phyloP scores from a whole-genome alignment of 2,888 invertebrate species.

The Ichneumoninae sp. region DNA sequence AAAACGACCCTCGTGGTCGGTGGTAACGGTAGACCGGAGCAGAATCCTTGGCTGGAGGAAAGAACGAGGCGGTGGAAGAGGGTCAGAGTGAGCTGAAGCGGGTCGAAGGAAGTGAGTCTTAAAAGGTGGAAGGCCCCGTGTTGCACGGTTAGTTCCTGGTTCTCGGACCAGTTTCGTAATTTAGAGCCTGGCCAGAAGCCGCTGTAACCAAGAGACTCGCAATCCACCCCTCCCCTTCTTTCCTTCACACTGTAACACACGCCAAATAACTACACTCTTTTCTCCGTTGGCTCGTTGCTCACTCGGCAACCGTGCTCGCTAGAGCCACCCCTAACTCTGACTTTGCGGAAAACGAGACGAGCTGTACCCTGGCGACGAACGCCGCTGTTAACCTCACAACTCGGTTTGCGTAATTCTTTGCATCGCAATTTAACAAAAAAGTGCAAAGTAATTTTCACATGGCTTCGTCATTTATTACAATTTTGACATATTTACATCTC shows the following conservation, averaged over 20 bases:
- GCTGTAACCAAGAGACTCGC: slow-evolving; percentile 42
- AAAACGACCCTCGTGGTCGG: slow-evolving; percentile 53
- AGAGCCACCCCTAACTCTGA: slow-evolving; percentile 10
- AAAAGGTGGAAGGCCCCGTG: slow-evolving; percentile 57
- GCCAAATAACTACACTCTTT: slow-evolving; percentile 28
- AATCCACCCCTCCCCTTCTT: slow-evolving; percentile 37
- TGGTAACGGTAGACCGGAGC: slow-evolving; percentile 28
- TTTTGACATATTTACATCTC: no score
- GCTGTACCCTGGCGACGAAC: neutral
- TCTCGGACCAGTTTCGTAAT: slow-evolving; percentile 54
- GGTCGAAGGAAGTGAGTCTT: slow-evolving; percentile 58
- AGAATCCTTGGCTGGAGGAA: slow-evolving; percentile 13
- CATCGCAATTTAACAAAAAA: neutral
- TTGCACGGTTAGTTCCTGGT: slow-evolving; percentile 50
- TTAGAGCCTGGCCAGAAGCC: slow-evolving; percentile 58
- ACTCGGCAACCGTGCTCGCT: slow-evolving; percentile 40
- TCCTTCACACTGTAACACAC: slow-evolving; percentile 32
- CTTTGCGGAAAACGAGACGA: slow-evolving; percentile 9
- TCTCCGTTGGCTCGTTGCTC: slow-evolving; percentile 29
- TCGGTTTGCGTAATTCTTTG: neutral
- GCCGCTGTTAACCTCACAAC: neutral
- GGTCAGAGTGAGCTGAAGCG: slow-evolving; percentile 33
- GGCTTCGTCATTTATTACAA: no score
- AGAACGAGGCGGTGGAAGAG: slow-evolving; percentile 22
- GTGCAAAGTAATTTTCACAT: no score